Evolutionary conservation across 2,797 vertebrate species (phyloP), one percentile per base, ranked within the genome.

Genomic region (Todus mexicanus): DNA sequence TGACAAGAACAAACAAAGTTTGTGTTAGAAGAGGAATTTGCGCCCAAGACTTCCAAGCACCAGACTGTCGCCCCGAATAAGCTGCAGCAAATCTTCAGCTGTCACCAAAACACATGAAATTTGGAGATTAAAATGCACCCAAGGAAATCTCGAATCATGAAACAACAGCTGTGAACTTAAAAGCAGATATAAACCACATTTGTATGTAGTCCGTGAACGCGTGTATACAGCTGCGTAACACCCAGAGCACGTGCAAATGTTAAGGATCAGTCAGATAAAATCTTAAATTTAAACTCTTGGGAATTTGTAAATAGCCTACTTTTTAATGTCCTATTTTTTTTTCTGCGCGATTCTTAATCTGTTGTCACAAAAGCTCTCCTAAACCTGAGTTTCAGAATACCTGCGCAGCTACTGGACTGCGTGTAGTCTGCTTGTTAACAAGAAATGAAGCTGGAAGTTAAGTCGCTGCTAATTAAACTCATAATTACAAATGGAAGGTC

Each of bases 381-480:
- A 85, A 96, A 81, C 42, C n/a, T 54, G 63, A 64, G 56, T 38
- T 91, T 59, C 75, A 63, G 48, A 96, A 76, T 95, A 79, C 69
- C 71, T 53, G 35, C 29, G 59, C 29, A 57, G 71, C 79, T 72
- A 76, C 37, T 80, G 78, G 92, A 92, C 43, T 70, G 75, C 15
- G 1, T 77, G 82, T 84, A 93, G 68, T 70, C 73, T 83, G 69
- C 95, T 94, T 90, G 87, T 95, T 96, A 96, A 91, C 92, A 90
- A 89, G 93, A 90, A 92, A 94, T 29, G 73, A 94, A 87, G 71
- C 76, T 90, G 74, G 71, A 93, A 95, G 85, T 84, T 68, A 88
- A 87, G 88, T 87, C 91, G 91, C 54, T 93, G 88, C 79, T 95
- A 95, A 96, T 96, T 96, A 96, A 92, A 79, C 91, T 91, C 88